Conservation (phyloP, 1,140 invertebrate species). For the Uloborus diversus region DNA sequence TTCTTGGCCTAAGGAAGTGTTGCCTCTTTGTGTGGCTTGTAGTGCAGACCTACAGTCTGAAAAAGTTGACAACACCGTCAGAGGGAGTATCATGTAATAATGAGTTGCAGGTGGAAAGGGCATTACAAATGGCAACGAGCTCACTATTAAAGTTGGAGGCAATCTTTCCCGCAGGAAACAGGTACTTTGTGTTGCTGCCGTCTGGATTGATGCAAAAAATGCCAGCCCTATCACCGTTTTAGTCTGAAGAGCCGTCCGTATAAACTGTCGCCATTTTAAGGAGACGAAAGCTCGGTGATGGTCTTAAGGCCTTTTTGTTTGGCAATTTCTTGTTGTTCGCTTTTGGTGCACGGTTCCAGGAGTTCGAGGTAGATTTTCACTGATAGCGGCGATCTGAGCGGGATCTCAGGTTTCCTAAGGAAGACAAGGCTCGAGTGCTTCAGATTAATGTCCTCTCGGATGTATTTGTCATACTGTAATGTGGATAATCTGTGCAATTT, state of each 20-base stretch:
- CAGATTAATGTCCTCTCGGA: background rate
- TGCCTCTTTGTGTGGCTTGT: background rate
- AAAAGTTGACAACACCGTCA: background rate
- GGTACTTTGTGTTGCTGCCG: no score
- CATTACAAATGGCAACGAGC: no score
- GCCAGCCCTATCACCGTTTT: background rate
- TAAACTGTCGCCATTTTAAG: no score
- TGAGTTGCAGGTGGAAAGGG: background rate
- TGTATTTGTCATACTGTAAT: background rate
- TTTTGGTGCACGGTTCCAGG: no score
- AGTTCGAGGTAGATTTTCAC: background rate
- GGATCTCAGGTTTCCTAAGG: background rate
- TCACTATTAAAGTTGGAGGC: background rate
- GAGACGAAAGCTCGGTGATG: background rate
- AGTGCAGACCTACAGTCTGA: background rate
- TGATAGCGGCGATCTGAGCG: background rate
- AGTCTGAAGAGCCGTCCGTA: background rate
- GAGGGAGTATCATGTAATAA: no score
- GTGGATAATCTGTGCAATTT: background rate
- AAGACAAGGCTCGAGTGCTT: background rate
- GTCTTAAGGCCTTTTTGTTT: background rate
- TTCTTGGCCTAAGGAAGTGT: background rate
- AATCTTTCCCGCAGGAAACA: background rate
- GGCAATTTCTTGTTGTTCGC: background rate
- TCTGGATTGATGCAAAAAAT: background rate